Evolutionary conservation across 2,113 vertebrate genomes (phyloP).

Genomic region (Ameiurus melas): DNA sequence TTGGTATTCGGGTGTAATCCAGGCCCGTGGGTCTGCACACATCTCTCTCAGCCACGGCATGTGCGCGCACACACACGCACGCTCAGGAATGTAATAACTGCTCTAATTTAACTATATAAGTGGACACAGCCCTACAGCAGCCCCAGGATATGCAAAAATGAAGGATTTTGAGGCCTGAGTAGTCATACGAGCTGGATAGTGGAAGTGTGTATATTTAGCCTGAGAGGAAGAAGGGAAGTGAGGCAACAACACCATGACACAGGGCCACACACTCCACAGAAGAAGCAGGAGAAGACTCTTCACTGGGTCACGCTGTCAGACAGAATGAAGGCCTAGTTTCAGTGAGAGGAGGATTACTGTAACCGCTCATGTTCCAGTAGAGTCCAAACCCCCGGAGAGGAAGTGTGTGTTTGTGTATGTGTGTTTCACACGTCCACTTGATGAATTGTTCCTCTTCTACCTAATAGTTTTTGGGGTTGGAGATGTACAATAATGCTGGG

Average conservation of each 20-base stretch:
- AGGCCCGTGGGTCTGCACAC: neutral
- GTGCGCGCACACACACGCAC: constrained; percentile 27
- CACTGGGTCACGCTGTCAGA: neutral
- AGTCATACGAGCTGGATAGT: neutral
- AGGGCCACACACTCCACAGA: neutral
- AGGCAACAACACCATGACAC: neutral
- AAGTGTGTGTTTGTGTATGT: neutral
- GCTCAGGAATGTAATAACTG: neutral
- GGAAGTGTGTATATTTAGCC: constrained; percentile 17
- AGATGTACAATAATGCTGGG: neutral
- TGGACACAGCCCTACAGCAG: neutral
- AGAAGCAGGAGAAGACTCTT: neutral
- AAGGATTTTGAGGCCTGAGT: neutral
- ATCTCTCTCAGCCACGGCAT: neutral
- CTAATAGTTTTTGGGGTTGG: neutral
- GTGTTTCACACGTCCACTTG: neutral
- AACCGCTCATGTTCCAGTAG: neutral
- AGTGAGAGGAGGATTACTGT: neutral
- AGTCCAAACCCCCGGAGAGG: neutral
- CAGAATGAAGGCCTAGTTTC: neutral
- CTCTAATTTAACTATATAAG: constrained; percentile 9
- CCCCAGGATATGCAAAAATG: neutral
- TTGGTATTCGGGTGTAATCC: constrained; percentile 24
- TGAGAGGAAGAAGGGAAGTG: constrained; percentile 2
- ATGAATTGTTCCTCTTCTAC: neutral